Percentiles rank a stretch among this genome's conserved stretches.
Conservation (phyloP, 35 echinoderm and acorn worm genomes). For the Apostichopus parvimensis region DNA sequence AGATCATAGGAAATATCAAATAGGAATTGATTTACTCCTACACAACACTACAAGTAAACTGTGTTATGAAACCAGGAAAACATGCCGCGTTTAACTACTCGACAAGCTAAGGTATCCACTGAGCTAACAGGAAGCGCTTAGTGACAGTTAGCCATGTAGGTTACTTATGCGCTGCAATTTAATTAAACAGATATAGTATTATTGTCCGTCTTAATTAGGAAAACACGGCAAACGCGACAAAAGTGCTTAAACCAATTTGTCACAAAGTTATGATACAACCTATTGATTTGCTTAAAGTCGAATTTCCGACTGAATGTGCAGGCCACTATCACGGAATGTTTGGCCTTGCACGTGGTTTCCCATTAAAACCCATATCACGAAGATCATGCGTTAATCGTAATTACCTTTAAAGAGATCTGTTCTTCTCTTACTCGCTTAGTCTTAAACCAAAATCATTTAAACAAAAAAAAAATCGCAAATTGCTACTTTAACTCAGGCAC, state of each 20-base stretch:
- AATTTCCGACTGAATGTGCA: neutral
- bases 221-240: neutral
- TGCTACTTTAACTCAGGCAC: too few relatives aligned
- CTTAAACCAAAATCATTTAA: too few relatives aligned
- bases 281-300: neutral
- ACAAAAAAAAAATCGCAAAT: too few relatives aligned
- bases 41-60: neutral
- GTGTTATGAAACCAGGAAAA: neutral
- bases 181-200: conserved; percentile 15
- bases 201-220: conserved; percentile 36
- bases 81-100: neutral
- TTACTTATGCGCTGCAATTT: conserved; percentile 19
- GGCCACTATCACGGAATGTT: neutral
- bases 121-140: neutral
- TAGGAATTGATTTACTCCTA: neutral
- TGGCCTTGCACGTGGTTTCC: neutral
- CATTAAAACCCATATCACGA: neutral
- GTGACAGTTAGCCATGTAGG: conserved; percentile 36
- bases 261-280: neutral
- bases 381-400: neutral
- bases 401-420: too few relatives aligned
- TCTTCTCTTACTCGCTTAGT: too few relatives aligned
- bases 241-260: neutral
- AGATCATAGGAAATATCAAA: conserved; percentile 1
- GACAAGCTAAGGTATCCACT: neutral